Percentiles rank a stretch among this genome's conserved stretches.
These are phyloP conservation scores for Stegostoma tigrinum DNA, from an alignment of 2,113 vertebrate species.

Conservation along the genomic window DNA sequence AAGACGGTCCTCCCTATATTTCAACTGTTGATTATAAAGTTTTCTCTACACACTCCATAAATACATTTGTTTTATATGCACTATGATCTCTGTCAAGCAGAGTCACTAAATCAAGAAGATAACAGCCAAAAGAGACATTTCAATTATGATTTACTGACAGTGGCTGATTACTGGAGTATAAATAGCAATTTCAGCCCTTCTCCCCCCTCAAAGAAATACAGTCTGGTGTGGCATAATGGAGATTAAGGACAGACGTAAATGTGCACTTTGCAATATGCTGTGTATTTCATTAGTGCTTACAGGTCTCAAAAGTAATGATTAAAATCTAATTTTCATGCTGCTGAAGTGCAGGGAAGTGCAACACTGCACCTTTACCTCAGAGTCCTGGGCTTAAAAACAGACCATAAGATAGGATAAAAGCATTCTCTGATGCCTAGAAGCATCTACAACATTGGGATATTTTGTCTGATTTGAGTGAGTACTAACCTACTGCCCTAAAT, in stretches of 20 bases:
- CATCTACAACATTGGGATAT: no score
- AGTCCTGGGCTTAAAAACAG: not conserved
- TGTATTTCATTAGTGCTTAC: not conserved
- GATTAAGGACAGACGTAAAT: slow-evolving; percentile 23
- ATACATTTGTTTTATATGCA: not conserved
- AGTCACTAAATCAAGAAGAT: slow-evolving; percentile 10
- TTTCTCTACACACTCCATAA: not conserved
- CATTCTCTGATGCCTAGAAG: not conserved
- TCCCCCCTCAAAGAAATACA: not conserved
- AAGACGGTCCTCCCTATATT: not conserved
- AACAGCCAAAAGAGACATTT: not conserved
- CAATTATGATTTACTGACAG: slow-evolving; percentile 6
- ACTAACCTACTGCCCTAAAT: not conserved
- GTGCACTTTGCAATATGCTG: not conserved
- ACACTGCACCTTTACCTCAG: not conserved
- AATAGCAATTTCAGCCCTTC: not conserved
- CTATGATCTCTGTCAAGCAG: not conserved
- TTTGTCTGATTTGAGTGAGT: not conserved
- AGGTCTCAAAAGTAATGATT: not conserved
- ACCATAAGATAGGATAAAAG: not conserved
- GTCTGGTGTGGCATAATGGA: not conserved
- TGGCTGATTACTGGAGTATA: not conserved
- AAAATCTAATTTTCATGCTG: not conserved
- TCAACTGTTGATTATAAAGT: not conserved
- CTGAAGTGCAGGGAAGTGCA: not conserved